A percentile compares a stretch with the other conserved stretches of the same genome.
phyloP scores from a whole-genome alignment of 2,888 invertebrate species.

The Isoperla grammatica region DNA sequence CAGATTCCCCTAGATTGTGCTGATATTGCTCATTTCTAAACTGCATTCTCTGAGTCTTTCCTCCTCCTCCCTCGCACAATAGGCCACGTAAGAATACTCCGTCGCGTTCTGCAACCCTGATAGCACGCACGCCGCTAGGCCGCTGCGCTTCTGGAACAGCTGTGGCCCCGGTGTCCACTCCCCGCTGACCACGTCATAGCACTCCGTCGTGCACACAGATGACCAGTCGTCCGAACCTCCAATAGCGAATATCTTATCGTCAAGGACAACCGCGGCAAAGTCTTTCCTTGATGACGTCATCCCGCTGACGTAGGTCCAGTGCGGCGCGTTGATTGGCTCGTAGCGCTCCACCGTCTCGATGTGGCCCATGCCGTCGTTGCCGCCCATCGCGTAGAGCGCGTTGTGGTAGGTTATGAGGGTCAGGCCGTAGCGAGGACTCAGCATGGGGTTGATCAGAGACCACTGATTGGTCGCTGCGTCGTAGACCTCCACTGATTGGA shows the following conservation, averaged over 20 bases:
- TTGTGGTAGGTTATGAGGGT: conserved; percentile 62
- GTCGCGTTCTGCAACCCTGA: conserved; percentile 62
- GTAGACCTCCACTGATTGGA: conserved; percentile 69
- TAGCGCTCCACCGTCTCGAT: conserved; percentile 52
- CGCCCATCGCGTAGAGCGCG: conserved; percentile 70
- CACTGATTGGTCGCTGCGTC: conserved; percentile 64
- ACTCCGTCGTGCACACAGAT: conserved; percentile 70
- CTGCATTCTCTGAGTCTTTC: too few species aligned
- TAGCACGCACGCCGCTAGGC: conserved; percentile 72
- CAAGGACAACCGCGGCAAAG: conserved; percentile 70
- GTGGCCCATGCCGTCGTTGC: conserved; percentile 68
- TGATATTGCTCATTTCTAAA: too few species aligned
- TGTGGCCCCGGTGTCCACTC: conserved; percentile 65
- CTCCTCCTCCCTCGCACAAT: too few species aligned
- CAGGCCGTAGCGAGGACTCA: conserved; percentile 70
- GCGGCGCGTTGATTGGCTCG: conserved; percentile 40
- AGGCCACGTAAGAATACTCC: conserved; percentile 52
- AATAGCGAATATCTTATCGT: conserved; percentile 71
- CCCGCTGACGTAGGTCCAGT: conserved; percentile 63
- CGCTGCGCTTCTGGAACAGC: conserved; percentile 78
- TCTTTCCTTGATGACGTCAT: conserved; percentile 77
- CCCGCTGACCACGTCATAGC: conserved; percentile 61
- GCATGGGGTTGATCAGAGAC: conserved; percentile 66
- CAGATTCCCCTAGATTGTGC: too few species aligned
- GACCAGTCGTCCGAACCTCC: conserved; percentile 56